These are phyloP conservation scores for Agriotes lineatus DNA, from an alignment of 2,888 invertebrate genomes.

Conservation along the genomic window DNA sequence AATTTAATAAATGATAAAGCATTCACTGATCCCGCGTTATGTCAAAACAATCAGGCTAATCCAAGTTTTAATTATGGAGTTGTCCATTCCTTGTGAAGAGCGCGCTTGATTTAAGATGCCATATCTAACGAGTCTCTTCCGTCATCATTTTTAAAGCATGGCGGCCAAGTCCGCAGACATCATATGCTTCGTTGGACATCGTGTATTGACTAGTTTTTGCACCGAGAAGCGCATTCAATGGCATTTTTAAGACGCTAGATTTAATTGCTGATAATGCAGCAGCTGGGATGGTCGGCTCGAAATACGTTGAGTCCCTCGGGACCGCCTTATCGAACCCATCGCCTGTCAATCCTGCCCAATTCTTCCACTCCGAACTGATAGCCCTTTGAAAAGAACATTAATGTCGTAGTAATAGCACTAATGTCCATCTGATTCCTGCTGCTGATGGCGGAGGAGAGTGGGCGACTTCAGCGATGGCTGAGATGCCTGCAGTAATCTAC, in stretches of 20 bases:
- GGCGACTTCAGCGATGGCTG: not conserved
- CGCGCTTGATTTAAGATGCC: constrained; percentile 1
- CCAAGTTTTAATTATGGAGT: not conserved
- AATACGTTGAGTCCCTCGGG: not conserved
- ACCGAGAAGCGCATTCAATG: not conserved
- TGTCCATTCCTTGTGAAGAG: not conserved
- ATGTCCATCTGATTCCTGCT: constrained; percentile 19
- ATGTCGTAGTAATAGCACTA: constrained; percentile 23
- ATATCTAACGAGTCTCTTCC: constrained; percentile 8
- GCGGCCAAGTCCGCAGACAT: not conserved
- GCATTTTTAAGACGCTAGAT: constrained; percentile 1
- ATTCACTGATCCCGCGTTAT: not conserved
- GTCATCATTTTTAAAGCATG: not conserved
- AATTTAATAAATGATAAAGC: not conserved
- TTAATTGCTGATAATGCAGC: constrained; percentile 8
- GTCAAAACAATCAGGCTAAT: constrained; percentile 19
- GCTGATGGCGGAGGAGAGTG: constrained; percentile 4
- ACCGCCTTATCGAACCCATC: not conserved
- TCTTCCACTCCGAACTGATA: constrained; percentile 3
- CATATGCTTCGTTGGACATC: not conserved
- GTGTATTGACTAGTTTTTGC: constrained; percentile 18
- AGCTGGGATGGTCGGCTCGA: not conserved
- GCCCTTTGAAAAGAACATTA: constrained; percentile 5
- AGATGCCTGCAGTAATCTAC: constrained; percentile 26
- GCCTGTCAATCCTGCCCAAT: not conserved